Evolutionary conservation across 2,797 vertebrate genomes (phyloP).

Genomic region (Pogonophryne albipinna): DNA sequence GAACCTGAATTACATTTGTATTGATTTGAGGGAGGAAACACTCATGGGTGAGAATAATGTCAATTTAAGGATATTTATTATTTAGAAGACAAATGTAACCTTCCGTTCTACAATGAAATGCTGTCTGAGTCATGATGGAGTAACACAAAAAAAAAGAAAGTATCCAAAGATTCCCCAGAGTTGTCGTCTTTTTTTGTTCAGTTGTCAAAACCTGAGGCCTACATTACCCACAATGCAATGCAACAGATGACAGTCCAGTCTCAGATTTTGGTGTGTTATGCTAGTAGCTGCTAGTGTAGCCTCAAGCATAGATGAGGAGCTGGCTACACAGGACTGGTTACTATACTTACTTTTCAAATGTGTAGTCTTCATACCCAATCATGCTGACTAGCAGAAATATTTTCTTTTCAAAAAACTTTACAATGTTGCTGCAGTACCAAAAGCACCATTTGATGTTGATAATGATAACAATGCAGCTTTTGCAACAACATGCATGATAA

Average conservation of each 20-base stretch:
- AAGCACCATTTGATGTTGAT: not conserved
- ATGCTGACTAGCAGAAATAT: not conserved
- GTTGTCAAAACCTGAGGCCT: not conserved
- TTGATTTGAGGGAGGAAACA: not conserved
- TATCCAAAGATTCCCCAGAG: not conserved
- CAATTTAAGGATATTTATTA: slow-evolving; percentile 3
- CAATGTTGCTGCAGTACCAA: not conserved
- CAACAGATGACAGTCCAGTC: not conserved
- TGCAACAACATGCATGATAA: not conserved
- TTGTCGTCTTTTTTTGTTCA: not conserved
- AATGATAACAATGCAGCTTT: slow-evolving; percentile 4
- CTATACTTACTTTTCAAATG: not conserved
- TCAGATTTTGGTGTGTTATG: not conserved
- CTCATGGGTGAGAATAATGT: slow-evolving; percentile 4
- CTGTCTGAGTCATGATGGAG: not conserved
- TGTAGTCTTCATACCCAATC: not conserved
- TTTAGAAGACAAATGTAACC: not conserved
- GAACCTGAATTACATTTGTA: not conserved
- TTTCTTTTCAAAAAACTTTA: not conserved
- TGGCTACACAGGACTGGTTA: not conserved
- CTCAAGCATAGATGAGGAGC: not conserved
- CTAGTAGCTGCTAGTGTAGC: not conserved
- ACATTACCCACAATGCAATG: not conserved
- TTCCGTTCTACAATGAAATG: not conserved
- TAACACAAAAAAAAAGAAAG: not conserved